phyloP scores from a whole-genome alignment of 2,888 invertebrate species.

The Tachina fera region DNA sequence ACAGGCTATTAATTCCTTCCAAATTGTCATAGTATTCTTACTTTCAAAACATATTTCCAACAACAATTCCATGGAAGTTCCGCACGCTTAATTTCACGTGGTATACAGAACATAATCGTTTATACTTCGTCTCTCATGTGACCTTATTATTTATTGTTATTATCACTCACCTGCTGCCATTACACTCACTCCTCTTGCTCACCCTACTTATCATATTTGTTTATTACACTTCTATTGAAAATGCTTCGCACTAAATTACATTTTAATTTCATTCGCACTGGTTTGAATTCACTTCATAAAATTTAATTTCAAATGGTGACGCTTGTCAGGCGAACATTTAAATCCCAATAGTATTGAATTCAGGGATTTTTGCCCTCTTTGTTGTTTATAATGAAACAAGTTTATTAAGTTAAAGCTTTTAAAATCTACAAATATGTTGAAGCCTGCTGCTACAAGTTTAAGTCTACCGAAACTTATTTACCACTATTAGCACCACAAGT shows the following conservation, averaged over 20 bases:
- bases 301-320: constrained; percentile 16
- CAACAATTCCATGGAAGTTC: too few relatives aligned
- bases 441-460: constrained; percentile 8
- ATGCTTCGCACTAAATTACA: background rate
- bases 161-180: too few relatives aligned
- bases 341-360: constrained; percentile 28
- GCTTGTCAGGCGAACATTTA: background rate
- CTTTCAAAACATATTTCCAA: too few relatives aligned
- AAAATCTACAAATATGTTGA: constrained; percentile 56
- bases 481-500: background rate
- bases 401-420: constrained; percentile 57
- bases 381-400: constrained; percentile 54
- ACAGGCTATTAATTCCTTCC: too few relatives aligned
- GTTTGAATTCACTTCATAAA: background rate
- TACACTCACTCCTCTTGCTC: background rate
- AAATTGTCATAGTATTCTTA: too few relatives aligned
- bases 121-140: too few relatives aligned
- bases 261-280: background rate
- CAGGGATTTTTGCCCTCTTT: constrained; percentile 45
- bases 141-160: too few relatives aligned
- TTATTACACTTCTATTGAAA: background rate
- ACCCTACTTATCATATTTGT: background rate
- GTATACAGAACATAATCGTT: too few relatives aligned
- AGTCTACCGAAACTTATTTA: background rate
- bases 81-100: too few relatives aligned